A percentile compares a stretch with the other conserved stretches of the same genome.
Conservation (phyloP, 2,888 invertebrate species). For the Napeogenes sylphis region DNA sequence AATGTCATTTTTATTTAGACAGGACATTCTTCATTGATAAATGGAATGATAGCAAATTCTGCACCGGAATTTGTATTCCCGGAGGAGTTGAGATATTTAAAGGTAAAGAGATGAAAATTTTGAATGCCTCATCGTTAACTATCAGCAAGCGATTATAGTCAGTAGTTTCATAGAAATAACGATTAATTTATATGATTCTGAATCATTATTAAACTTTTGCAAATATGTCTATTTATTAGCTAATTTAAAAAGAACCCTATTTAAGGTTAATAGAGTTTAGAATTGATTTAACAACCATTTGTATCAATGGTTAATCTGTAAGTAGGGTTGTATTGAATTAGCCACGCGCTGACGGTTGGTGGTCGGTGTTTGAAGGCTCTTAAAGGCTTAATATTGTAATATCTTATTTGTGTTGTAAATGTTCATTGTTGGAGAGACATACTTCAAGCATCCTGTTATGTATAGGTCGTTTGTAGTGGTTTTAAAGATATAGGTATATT, state of each 20-base stretch:
- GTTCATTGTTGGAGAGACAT: background rate
- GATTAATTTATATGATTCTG: background rate
- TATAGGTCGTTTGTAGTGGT: too few relatives aligned
- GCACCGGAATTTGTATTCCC: conserved; percentile 27
- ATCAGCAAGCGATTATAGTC: background rate
- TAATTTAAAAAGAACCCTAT: too few relatives aligned
- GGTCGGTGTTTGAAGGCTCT: conserved; percentile 28
- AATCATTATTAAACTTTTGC: background rate
- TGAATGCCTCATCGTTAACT: background rate
- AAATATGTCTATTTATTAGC: background rate
- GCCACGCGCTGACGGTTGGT: conserved; percentile 39
- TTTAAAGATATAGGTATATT: too few relatives aligned
- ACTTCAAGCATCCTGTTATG: background rate
- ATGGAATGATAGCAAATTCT: conserved; percentile 18
- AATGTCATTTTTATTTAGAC: conserved; percentile 24
- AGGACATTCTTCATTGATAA: conserved; percentile 26
- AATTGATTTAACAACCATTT: background rate
- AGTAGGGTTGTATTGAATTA: conserved; percentile 27
- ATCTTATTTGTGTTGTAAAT: conserved; percentile 1
- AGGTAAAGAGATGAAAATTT: background rate
- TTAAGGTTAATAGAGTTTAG: background rate
- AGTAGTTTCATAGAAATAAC: background rate
- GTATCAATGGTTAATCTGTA: background rate
- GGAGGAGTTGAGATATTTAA: conserved; percentile 26
- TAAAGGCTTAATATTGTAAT: conserved; percentile 1